Conservation (phyloP, 2,888 invertebrate species). For the Dermolepida albohirtum region DNA sequence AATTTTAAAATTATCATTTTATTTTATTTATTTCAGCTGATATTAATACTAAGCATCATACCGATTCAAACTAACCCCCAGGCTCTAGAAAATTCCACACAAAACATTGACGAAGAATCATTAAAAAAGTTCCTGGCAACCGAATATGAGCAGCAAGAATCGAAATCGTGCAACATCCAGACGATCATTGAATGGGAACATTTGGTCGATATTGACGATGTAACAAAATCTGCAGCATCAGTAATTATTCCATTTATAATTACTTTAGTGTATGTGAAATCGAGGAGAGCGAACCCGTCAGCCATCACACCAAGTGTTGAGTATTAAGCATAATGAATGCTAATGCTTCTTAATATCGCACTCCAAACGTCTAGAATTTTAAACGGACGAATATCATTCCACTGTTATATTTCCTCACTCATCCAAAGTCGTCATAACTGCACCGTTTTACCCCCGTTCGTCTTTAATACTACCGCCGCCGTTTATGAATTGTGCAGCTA, state of each 20-base stretch:
- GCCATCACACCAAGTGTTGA: too few relatives aligned
- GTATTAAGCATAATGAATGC: too few relatives aligned
- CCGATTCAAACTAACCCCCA: constrained; percentile 1
- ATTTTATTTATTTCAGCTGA: constrained; percentile 17
- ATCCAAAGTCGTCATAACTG: too few relatives aligned
- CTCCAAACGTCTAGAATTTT: too few relatives aligned
- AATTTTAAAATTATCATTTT: not conserved
- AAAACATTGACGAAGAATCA: constrained; percentile 43
- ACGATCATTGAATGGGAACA: constrained; percentile 61
- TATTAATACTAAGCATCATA: constrained; percentile 18
- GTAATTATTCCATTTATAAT: constrained; percentile 48
- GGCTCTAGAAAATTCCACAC: not conserved
- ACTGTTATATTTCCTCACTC: too few relatives aligned
- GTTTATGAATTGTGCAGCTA: not conserved
- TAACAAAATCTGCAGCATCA: constrained; percentile 52
- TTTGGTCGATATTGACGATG: constrained; percentile 59
- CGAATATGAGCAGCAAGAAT: constrained; percentile 55
- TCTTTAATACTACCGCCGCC: not conserved
- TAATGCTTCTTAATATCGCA: too few relatives aligned
- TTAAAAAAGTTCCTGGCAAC: constrained; percentile 51
- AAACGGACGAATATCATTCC: too few relatives aligned
- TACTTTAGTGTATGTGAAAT: not conserved
- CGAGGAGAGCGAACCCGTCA: too few relatives aligned
- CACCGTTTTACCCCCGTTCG: not conserved
- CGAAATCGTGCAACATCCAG: constrained; percentile 58